Evolutionary conservation across 2,797 vertebrate genomes (phyloP), one percentile per base, ranked within the genome.

Genomic region (Rhyacichthys aspro): DNA sequence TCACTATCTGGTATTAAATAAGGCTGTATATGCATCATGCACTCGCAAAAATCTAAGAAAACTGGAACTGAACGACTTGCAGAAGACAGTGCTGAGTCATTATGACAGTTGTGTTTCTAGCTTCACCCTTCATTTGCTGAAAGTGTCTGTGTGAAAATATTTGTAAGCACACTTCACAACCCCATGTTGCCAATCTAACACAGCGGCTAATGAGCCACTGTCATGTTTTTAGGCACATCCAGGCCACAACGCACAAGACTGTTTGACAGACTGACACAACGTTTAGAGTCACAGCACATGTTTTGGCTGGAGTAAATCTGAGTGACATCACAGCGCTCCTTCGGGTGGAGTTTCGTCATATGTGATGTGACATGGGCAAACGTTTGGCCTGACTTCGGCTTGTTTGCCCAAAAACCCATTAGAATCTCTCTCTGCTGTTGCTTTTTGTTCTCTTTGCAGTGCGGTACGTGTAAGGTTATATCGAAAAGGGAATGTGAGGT

Each of bases 281-380:
- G 62, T 63, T 60, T 34, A 7, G 12, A 57, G 59, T 67, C 59
- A 52, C 1, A 72, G 45, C 16, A 5, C 55, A 18, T 67, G 60
- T 67, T 76, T 59, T 71, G 78, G 71, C 63, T 58, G 2, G 11
- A 59, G 16, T 64, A 56, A 70, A 71, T n/a, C n/a, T n/a, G n/a
- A 43, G 36, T n/a, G n/a, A n/a, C 15, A 63, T 62, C 41, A 41
- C 55, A 19, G 58, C 28, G 38, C 53, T 63, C 49, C 59, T 78
- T 17, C 11, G 67, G 64, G 55, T 67, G 47, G 33, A n/a, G 48
- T 65, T 65, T 67, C 68, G 63, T 68, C 47, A 54, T 61, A 59
- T 59, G 55, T 50, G 54, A 63, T 49, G 63, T 64, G 68, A 75
- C 46, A 12, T n/a, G 12, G 41, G 60, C 37, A 85, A 58, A 56